Percentiles rank a stretch among this genome's conserved stretches.
phyloP scores from a whole-genome alignment of 1,140 invertebrate species.

The Coenobita brevimanus region DNA sequence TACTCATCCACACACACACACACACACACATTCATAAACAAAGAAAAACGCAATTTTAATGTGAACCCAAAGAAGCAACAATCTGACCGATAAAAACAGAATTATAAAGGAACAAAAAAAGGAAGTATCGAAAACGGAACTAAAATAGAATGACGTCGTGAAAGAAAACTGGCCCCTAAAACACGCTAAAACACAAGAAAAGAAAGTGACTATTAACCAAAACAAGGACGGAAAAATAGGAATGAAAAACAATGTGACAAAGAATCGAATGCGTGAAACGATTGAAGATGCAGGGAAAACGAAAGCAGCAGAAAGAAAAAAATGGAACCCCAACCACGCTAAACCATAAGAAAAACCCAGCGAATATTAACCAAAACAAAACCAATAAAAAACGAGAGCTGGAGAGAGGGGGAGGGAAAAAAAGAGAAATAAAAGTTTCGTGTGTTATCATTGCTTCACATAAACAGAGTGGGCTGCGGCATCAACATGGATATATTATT shows the following conservation, averaged over 20 bases:
- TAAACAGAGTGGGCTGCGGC: constrained; percentile 48
- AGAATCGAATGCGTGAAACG: no score
- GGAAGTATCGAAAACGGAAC: neutral
- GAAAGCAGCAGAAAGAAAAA: neutral
- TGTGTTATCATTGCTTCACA: constrained; percentile 58
- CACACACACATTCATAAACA: no score
- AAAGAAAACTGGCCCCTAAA: neutral
- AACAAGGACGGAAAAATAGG: neutral
- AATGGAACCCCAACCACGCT: neutral
- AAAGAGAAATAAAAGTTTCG: constrained; percentile 11
- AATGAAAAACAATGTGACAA: neutral
- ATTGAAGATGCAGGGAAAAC: neutral
- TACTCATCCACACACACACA: no score
- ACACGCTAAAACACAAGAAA: neutral
- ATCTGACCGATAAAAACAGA: no score
- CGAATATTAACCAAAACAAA: neutral
- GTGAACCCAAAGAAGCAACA: no score
- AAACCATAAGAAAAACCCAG: neutral
- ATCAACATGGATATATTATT: constrained; percentile 65
- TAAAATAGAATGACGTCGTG: neutral
- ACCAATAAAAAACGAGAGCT: neutral
- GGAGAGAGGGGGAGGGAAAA: neutral
- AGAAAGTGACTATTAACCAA: neutral
- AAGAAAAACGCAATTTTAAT: neutral
- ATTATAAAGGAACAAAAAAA: neutral